These are phyloP conservation scores for Discoglossus pictus DNA, from an alignment of 2,797 vertebrate species.

Conservation along the genomic window DNA sequence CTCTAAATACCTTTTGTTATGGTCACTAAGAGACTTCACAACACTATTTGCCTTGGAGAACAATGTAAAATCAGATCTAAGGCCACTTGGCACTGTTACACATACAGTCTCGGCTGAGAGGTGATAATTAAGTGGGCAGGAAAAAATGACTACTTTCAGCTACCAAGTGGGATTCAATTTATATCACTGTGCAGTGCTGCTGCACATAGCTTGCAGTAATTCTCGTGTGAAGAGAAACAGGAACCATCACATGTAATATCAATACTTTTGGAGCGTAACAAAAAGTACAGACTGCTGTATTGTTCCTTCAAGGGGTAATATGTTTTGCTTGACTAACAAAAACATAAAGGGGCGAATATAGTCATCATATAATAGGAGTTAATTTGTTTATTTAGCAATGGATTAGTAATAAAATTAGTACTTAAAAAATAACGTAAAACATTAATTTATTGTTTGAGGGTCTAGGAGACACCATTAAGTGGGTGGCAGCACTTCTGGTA, in stretches of 20 bases:
- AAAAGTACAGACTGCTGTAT: too few relatives aligned
- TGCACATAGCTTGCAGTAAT: conserved; percentile 12
- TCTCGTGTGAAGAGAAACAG: conserved; percentile 12
- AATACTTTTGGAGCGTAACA: too few relatives aligned
- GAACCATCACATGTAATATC: conserved; percentile 25
- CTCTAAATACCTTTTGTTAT: neutral
- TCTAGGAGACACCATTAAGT: too few relatives aligned
- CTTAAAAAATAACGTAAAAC: too few relatives aligned
- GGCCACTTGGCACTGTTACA: conserved; percentile 30
- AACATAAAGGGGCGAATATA: too few relatives aligned
- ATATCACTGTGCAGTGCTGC: conserved; percentile 18
- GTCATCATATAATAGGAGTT: too few relatives aligned
- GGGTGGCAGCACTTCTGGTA: too few relatives aligned
- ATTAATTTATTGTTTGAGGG: too few relatives aligned
- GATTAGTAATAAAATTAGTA: too few relatives aligned
- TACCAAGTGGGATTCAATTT: conserved; percentile 30
- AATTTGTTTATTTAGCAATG: too few relatives aligned
- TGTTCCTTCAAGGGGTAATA: too few relatives aligned
- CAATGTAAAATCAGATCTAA: conserved; percentile 21
- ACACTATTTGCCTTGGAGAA: conserved; percentile 15
- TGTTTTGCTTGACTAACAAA: too few relatives aligned
- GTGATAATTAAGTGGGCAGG: conserved; percentile 45
- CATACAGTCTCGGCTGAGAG: conserved; percentile 15
- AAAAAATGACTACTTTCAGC: conserved; percentile 31
- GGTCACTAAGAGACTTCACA: conserved; percentile 31